These are phyloP conservation scores for Nomada lathburiana DNA, from an alignment of 2,888 invertebrate genomes.

Conservation along the genomic window DNA sequence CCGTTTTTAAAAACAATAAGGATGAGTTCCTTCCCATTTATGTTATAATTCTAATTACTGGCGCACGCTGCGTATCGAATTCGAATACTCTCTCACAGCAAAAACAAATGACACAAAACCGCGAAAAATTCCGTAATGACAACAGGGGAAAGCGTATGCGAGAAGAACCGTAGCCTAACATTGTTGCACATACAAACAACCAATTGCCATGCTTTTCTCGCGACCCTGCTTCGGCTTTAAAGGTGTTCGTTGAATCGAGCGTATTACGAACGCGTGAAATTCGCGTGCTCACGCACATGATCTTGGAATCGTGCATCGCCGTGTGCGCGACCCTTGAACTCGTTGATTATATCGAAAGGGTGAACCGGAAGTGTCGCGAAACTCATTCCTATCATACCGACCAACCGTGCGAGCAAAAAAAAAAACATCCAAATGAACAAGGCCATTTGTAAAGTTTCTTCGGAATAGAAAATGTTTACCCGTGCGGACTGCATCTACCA, in stretches of 20 bases:
- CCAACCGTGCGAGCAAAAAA: background rate
- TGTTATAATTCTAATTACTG: no score
- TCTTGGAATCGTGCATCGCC: background rate
- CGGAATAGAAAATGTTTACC: background rate
- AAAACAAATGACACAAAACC: no score
- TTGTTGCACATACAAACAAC: conserved; percentile 49
- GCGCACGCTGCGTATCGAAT: no score
- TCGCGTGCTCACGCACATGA: background rate
- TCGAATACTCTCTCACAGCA: no score
- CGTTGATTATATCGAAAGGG: background rate
- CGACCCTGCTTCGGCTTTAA: conserved; percentile 68
- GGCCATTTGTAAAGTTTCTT: background rate
- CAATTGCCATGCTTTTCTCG: conserved; percentile 50
- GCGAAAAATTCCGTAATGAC: background rate
- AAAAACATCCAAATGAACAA: background rate
- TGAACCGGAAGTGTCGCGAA: conserved; percentile 5
- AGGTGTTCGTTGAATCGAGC: conserved; percentile 26
- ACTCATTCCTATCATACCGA: background rate
- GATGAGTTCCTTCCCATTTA: no score
- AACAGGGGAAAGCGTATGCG: conserved; percentile 55
- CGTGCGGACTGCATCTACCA: background rate
- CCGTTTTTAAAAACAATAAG: no score
- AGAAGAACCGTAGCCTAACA: conserved; percentile 44
- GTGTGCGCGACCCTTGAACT: background rate
- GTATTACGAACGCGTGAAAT: background rate